Evolutionary conservation across 2,113 vertebrate species (phyloP), one percentile per base, ranked within the genome.

Genomic region (Meles meles): DNA sequence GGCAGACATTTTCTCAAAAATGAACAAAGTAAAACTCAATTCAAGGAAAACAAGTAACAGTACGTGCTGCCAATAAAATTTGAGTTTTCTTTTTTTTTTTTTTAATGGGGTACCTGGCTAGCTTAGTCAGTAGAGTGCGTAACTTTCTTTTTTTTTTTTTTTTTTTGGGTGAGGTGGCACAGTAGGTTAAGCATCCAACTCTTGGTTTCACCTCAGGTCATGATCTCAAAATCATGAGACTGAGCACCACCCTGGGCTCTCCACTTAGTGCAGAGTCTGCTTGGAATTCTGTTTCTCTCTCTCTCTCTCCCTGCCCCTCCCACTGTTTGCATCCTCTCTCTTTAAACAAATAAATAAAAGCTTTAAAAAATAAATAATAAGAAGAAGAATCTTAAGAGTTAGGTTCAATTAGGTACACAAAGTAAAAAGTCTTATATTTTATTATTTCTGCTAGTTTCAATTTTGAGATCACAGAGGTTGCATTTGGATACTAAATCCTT

Each of bases 1-100:
- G 55, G 69, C 17, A 90, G 52, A 83, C 27, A 77, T 65, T 96
- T 82, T 87, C 72, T 96, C 21, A 87, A 82, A 96, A 87, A 85
- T 25, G n/a, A 42, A 59, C 52, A 31, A 86, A 61, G 34, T 47
- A 21, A 86, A 61, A 91, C 47, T 92, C 65, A 82, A 55, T 65
- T 82, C 23, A 88, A 55, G 37, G 55, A 92, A 82, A 63, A 39
- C 18, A 95, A 69, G 49, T 88, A 25, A 83, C 14, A 93, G 8
- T 34, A 37, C 13, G 39, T 88, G 29, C 44, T 81, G n/a, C 52
- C 74, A 74, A 74, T 63, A 80, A 95, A 95, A 95, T 15, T 81
- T 65, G 71, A 87, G 13, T 67, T 74, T 88, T 74, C n/a, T n/a
- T n/a, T n/a, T n/a, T n/a, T n/a, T n/a, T n/a, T n/a, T n/a, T n/a